phyloP scores from a whole-genome alignment of 1,140 invertebrate genomes.

The Platorchestia sp. region DNA sequence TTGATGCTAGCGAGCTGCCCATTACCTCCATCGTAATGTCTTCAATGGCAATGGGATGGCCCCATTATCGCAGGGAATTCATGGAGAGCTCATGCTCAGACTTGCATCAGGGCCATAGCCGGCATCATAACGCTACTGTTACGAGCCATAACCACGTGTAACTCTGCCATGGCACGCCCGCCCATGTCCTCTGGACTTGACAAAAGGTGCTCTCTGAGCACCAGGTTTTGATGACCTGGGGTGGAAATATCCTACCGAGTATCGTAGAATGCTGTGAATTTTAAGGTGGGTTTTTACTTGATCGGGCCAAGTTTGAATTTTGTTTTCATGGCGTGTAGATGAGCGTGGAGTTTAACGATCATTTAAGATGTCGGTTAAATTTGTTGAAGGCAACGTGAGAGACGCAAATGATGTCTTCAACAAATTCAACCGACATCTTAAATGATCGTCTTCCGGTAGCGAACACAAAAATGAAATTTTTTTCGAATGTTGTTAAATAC shows the following conservation, averaged over 20 bases:
- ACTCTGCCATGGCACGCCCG: neutral
- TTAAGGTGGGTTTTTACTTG: neutral
- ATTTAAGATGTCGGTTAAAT: neutral
- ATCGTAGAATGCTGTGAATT: neutral
- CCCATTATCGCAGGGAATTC: slow-evolving; percentile 33
- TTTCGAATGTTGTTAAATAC: too few species aligned
- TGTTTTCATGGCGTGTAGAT: neutral
- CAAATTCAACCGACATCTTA: too few species aligned
- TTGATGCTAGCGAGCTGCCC: neutral
- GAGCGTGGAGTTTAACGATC: neutral
- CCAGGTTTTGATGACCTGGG: neutral
- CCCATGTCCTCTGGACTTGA: neutral
- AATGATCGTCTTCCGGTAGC: too few species aligned
- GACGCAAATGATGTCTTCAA: too few species aligned
- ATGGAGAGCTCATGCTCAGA: neutral
- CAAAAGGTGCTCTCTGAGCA: neutral
- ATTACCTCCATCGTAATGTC: slow-evolving; percentile 40
- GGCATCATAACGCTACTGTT: slow-evolving; percentile 25
- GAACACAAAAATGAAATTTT: too few species aligned
- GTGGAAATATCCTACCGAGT: neutral
- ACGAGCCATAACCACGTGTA: neutral
- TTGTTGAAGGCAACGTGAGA: neutral
- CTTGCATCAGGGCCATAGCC: neutral
- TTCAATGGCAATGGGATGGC: slow-evolving; percentile 13
- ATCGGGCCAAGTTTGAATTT: neutral